Percentiles rank a stretch among this genome's conserved stretches.
phyloP scores from a whole-genome alignment of 53 echinoderm and acorn worm species.

The Henricia sp. region DNA sequence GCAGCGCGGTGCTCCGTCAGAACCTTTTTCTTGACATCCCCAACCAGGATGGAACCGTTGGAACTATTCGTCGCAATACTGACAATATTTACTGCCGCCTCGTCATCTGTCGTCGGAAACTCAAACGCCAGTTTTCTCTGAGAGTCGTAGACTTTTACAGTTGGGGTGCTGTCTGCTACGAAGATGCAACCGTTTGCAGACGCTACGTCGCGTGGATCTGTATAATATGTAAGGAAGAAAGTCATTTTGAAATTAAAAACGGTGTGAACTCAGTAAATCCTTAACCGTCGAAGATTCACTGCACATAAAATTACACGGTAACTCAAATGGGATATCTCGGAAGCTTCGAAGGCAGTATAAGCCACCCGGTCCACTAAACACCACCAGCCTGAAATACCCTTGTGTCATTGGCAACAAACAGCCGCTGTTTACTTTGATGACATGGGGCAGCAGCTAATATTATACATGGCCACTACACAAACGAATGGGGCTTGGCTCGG shows the following conservation, averaged over 20 bases:
- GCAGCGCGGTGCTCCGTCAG: conserved; percentile 16
- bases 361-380: neutral
- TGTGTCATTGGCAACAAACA: neutral
- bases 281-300: neutral
- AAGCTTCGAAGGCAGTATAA: neutral
- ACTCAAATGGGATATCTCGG: neutral
- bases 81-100: conserved; percentile 31
- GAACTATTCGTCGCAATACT: conserved; percentile 14
- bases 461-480: too few species aligned
- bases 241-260: neutral
- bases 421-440: neutral
- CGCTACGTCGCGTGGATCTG: conserved; percentile 34
- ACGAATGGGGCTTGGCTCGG: too few species aligned
- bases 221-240: neutral
- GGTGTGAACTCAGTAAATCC: too few species aligned
- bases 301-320: too few species aligned
- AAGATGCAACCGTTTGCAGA: conserved; percentile 18
- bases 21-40: conserved; percentile 29
- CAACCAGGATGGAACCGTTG: conserved; percentile 24
- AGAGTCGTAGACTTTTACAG: conserved; percentile 51
- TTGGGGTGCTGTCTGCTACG: conserved; percentile 52
- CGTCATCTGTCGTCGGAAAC: conserved; percentile 17
- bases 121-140: neutral
- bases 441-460: too few species aligned
- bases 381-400: neutral